Evolutionary conservation across 2,113 vertebrate genomes (phyloP), one percentile per base, ranked within the genome.

Genomic region (Dendropsophus ebraccatus): DNA sequence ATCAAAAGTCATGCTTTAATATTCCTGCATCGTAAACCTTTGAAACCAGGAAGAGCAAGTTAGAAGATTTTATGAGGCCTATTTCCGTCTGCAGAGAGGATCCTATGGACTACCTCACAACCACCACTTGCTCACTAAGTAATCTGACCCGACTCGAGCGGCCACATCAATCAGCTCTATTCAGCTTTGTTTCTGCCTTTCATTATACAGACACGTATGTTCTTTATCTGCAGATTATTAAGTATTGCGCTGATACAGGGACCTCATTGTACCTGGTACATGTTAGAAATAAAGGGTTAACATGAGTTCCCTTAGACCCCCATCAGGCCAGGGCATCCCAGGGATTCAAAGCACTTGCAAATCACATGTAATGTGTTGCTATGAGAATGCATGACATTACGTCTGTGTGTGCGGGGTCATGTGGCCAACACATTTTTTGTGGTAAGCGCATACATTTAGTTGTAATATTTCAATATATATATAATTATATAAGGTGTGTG

Each of bases 121-220:
- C 28, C 74, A 19, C 2, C 14, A 2, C 75, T 41, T 41, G 67
- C 54, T 54, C 49, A 11, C 16, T 32, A 28, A 28, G 78, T 81
- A 81, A 81, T 30, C 23, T 81, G 78, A 81, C 58, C 0, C 78
- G 45, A 16, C 56, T 28, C 14, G 9, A 56, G 23, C 56, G n/a
- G 37, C 32, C 21, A 80, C 32, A 80, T 80, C 77, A 80, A 60
- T 80, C 77, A 10, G 10, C 77, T 60, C 77, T 17, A 80, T 80
- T 80, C 77, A 80, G 5, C 52, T 17, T 30, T 54, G 75, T n/a
- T 78, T 47, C 78, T 62, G 56, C 56, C 78, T 65, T 81, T 81
- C 56, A 81, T 81, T 81, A 81, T 79, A n/a, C 23, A 30, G 58
- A 58, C 54, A 65, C 10, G 78, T 35, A 60, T 19, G 28, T 62